Base-by-base conservation (phyloP, 1,140 invertebrate species). In the Nixonia krombeini region DNA sequence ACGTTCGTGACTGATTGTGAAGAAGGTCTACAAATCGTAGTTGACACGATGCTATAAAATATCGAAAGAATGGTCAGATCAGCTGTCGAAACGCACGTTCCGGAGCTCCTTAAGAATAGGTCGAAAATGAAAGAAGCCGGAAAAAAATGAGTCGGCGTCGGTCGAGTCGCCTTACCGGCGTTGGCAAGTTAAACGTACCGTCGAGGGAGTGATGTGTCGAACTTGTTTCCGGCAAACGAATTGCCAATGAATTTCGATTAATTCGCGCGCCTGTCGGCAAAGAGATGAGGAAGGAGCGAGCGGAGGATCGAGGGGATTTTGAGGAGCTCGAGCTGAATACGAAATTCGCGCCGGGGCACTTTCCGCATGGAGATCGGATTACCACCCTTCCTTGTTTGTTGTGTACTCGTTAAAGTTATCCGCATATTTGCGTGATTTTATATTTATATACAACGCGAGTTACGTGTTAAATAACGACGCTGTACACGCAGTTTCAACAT, bases 161-260 rank as follows among this genome's bases (percentile, higher is more conserved):
- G n/a, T n/a, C n/a, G n/a, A n/a, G n/a, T n/a, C n/a, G n/a, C n/a
- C n/a, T n/a, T n/a, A 23, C 26, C 29, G 42, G 29, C 29, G 29
- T 10, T 45, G 13, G 26, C 4, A 28, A 26, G 47, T 58, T 65
- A 46, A 57, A 53, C 28, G 53, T 21, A 38, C 35, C 41, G 29
- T 21, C 29, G 41, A 31, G 38, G 46, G 47, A 56, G 13, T 49
- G 40, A 61, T 56, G 51, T 57, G 56, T 56, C 45, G 52, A 49
- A 46, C 42, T 57, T 46, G 64, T 52, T 67, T 46, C 64, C 47
- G 51, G 47, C 50, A 61, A 72, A 58, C 63, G 53, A 59, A 63
- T 67, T 55, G 53, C 45, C 68, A 59, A 63, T 51, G 46, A 66
- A 62, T 65, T 66, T 62, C 69, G 53, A 71, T 66, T 69, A 69